phyloP scores from a whole-genome alignment of 2,797 vertebrate species.

The Etheostoma perlongum region DNA sequence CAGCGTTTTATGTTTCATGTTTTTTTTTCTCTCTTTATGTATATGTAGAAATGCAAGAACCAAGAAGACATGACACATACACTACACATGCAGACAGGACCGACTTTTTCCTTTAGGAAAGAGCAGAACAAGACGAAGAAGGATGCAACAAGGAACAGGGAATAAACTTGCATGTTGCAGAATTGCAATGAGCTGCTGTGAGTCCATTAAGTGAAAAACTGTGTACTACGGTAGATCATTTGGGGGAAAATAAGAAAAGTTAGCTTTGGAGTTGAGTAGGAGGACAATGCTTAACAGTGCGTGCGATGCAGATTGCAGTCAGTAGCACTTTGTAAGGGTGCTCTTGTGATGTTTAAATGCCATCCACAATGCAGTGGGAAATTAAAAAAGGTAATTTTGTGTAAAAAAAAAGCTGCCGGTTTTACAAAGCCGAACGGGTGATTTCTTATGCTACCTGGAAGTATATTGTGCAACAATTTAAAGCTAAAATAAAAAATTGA shows the following conservation, averaged over 20 bases:
- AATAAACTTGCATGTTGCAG: conserved; percentile 80
- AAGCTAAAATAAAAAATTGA: neutral
- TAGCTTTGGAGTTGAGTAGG: conserved; percentile 6
- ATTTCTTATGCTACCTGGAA: neutral
- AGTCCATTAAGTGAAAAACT: conserved; percentile 76
- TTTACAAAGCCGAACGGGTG: neutral
- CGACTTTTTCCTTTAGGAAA: conserved; percentile 48
- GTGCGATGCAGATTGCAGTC: conserved; percentile 40
- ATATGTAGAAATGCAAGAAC: neutral
- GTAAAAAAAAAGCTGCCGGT: neutral
- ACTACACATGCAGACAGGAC: conserved; percentile 81
- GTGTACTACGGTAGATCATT: conserved; percentile 19
- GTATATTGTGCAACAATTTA: neutral
- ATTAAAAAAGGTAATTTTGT: neutral
- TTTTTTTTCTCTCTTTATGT: neutral
- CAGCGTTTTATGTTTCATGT: neutral
- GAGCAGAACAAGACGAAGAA: conserved; percentile 45
- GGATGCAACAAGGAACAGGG: conserved; percentile 40
- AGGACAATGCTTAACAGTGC: conserved; percentile 1
- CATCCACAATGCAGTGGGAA: neutral
- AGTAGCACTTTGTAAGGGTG: conserved; percentile 36
- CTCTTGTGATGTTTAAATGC: conserved; percentile 13
- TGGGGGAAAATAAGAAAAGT: neutral
- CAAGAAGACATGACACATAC: conserved; percentile 49
- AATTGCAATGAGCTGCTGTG: conserved; percentile 67